phyloP scores from a whole-genome alignment of 2,797 vertebrate genomes.

The Falco berigora region DNA sequence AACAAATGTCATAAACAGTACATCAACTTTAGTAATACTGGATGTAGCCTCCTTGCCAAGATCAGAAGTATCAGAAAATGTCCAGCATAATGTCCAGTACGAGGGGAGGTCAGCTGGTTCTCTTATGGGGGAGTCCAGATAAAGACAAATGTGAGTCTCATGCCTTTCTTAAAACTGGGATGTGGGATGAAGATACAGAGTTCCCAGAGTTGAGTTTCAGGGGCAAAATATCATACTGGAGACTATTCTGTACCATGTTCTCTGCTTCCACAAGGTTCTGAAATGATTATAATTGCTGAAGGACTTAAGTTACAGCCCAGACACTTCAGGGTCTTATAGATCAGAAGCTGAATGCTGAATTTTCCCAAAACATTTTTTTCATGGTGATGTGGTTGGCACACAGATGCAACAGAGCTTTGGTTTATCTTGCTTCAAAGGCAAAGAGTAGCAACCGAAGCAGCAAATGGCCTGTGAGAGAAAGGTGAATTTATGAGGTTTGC shows the following conservation, averaged over 20 bases:
- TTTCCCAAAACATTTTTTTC: background rate
- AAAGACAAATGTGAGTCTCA: background rate
- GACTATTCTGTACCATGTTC: background rate
- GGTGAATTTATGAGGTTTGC: background rate
- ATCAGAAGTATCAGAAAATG: background rate
- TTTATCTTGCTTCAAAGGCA: conserved; percentile 21
- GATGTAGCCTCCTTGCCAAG: background rate
- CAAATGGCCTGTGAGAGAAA: background rate
- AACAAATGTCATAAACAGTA: background rate
- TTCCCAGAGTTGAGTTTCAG: background rate
- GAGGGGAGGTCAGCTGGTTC: background rate
- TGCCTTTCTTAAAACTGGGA: background rate
- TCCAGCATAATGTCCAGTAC: background rate
- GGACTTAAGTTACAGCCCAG: background rate
- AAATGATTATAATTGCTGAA: background rate
- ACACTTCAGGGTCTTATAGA: background rate
- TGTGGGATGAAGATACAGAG: background rate
- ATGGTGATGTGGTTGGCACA: background rate
- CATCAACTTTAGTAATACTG: background rate
- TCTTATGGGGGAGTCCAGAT: background rate
- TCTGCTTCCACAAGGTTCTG: background rate
- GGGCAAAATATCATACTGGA: background rate
- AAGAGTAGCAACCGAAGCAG: background rate
- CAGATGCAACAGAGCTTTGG: background rate
- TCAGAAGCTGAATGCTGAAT: background rate